Percentiles rank a stretch among this genome's conserved stretches.
Evolutionary conservation across 1,140 invertebrate genomes (phyloP).

Genomic region (Rhagoletis zephyria): DNA sequence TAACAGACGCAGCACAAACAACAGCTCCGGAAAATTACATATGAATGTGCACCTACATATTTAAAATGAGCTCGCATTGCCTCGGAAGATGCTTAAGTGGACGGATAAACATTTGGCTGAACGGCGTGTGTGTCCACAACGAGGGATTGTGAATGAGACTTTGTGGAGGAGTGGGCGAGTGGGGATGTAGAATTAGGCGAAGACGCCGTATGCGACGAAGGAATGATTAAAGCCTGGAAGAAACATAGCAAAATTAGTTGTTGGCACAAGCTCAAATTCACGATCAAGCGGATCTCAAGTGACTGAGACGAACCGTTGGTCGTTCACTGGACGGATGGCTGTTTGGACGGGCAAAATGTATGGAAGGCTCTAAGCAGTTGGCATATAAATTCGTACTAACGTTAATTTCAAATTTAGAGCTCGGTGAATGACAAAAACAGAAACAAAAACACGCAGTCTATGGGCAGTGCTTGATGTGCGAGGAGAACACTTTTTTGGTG

Average conservation of each 20-base stretch:
- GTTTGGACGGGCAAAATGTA: slow-evolving; percentile 12
- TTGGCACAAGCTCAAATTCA: slow-evolving; percentile 32
- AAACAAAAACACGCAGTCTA: slow-evolving; percentile 40
- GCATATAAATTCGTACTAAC: slow-evolving; percentile 59
- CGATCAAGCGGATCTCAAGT: neutral
- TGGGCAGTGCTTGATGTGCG: neutral
- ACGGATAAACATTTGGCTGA: neutral
- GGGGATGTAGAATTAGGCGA: neutral
- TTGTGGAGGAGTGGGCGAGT: neutral
- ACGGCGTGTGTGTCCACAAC: slow-evolving; percentile 41
- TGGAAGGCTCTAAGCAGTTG: slow-evolving; percentile 44
- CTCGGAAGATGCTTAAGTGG: neutral
- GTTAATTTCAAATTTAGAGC: slow-evolving; percentile 73
- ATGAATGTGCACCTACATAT: neutral
- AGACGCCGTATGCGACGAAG: slow-evolving; percentile 34
- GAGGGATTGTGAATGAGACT: slow-evolving; percentile 21
- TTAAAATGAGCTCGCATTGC: neutral
- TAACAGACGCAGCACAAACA: neutral
- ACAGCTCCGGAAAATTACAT: neutral
- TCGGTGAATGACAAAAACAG: slow-evolving; percentile 54
- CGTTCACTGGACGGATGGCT: slow-evolving; percentile 17
- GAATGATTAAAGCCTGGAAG: slow-evolving; percentile 45
- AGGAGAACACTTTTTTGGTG: neutral
- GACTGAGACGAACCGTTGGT: neutral
- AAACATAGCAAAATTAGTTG: slow-evolving; percentile 52